These are phyloP conservation scores for Cerceris rybyensis DNA, from an alignment of 2,888 invertebrate genomes.

Conservation along the genomic window DNA sequence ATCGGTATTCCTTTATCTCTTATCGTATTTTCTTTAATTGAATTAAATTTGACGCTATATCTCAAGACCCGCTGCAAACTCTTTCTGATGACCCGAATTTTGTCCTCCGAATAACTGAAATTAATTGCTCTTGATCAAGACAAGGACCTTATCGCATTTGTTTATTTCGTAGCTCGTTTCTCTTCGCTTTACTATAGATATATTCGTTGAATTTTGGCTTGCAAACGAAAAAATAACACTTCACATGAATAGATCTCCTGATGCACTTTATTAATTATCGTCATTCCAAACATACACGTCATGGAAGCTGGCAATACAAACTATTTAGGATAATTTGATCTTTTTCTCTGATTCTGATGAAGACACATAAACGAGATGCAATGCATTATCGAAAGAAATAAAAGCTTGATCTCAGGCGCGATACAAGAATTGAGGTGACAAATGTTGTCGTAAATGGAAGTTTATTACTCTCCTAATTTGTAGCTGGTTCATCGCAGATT, in stretches of 20 bases:
- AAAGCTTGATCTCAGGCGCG: not conserved
- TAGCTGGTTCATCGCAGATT: conserved; percentile 17
- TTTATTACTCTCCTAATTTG: conserved; percentile 25
- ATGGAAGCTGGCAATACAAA: too few relatives aligned
- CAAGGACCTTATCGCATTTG: not conserved
- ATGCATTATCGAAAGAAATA: not conserved
- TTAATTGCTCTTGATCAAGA: conserved; percentile 5
- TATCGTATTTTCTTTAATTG: conserved; percentile 32
- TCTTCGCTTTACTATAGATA: not conserved
- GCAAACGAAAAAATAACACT: not conserved
- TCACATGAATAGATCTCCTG: too few relatives aligned
- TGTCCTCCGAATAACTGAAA: not conserved
- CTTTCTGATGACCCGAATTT: conserved; percentile 10
- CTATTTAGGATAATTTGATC: too few relatives aligned
- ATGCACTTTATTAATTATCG: too few relatives aligned
- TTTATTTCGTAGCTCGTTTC: not conserved
- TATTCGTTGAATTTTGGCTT: too few relatives aligned
- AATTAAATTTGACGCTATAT: conserved; percentile 17
- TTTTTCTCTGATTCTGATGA: too few relatives aligned
- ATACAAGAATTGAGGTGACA: not conserved
- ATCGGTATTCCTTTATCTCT: not conserved
- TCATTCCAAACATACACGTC: too few relatives aligned
- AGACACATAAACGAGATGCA: too few relatives aligned
- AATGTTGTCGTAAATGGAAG: conserved; percentile 9
- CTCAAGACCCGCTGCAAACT: not conserved